phyloP scores from a whole-genome alignment of 2,888 invertebrate genomes.

The Nasonia oneida region DNA sequence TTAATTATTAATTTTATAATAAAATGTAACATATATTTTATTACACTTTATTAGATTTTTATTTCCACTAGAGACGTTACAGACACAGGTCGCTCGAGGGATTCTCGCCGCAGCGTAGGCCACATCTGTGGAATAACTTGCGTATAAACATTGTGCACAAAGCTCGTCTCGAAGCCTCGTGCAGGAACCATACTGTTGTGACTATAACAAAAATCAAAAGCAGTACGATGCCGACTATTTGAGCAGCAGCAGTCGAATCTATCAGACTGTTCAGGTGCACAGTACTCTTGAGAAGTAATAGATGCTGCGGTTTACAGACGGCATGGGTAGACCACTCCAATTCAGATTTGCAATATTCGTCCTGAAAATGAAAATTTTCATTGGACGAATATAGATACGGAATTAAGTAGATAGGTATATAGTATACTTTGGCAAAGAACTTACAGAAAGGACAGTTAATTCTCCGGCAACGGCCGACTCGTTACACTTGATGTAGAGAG shows the following conservation, averaged over 20 bases:
- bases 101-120: neutral
- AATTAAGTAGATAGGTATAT: neutral
- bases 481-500: slow-evolving; percentile 20
- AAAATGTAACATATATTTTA: too few relatives aligned
- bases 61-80: neutral
- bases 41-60: too few relatives aligned
- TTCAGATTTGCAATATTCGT: slow-evolving; percentile 18
- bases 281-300: neutral
- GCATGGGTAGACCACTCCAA: slow-evolving; percentile 29
- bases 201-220: neutral
- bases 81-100: neutral
- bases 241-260: neutral
- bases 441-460: slow-evolving; percentile 11
- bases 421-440: neutral
- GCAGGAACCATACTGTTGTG: neutral
- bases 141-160: neutral
- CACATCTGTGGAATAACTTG: neutral
- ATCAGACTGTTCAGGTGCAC: neutral
- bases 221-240: neutral
- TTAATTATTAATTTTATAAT: too few relatives aligned
- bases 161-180: neutral
- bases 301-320: slow-evolving; percentile 6
- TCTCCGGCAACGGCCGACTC: neutral
- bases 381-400: neutral
- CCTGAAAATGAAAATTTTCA: neutral